Percentiles rank a stretch among this genome's conserved stretches.
Conservation (phyloP, 2,888 invertebrate genomes). For the Neelides folsomi region DNA sequence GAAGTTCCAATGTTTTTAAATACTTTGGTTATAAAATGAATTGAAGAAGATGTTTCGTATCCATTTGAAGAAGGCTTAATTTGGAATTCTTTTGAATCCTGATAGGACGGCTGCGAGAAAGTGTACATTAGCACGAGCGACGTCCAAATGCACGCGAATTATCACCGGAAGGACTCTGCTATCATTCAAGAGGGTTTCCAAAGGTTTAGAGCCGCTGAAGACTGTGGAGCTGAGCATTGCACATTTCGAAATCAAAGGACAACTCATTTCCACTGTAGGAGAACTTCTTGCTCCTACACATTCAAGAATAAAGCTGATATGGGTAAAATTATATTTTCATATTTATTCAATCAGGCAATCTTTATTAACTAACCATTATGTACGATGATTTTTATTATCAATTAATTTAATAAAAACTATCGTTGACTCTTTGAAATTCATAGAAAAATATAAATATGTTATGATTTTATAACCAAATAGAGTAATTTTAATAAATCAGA, state of each 20-base stretch:
- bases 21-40: too few species aligned
- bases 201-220: conserved; percentile 87
- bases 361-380: too few species aligned
- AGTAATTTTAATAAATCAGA: too few species aligned
- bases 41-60: too few species aligned
- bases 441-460: too few species aligned
- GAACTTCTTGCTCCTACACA: conserved; percentile 80
- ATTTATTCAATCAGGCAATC: not conserved
- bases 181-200: conserved; percentile 97
- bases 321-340: conserved; percentile 54
- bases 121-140: conserved; percentile 97
- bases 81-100: conserved; percentile 2
- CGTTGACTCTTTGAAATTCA: too few species aligned
- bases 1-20: too few species aligned
- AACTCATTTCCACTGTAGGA: conserved; percentile 92
- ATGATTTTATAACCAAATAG: too few species aligned
- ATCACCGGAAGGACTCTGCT: conserved; percentile 93
- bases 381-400: too few species aligned
- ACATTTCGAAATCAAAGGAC: conserved; percentile 86
- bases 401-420: too few species aligned
- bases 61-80: too few species aligned
- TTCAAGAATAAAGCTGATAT: conserved; percentile 99
- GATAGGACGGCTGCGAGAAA: conserved; percentile 55
- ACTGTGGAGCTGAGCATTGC: conserved; percentile 81
- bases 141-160: conserved; percentile 98